phyloP scores from a whole-genome alignment of 2,888 invertebrate species.

The Hipparchia semele region DNA sequence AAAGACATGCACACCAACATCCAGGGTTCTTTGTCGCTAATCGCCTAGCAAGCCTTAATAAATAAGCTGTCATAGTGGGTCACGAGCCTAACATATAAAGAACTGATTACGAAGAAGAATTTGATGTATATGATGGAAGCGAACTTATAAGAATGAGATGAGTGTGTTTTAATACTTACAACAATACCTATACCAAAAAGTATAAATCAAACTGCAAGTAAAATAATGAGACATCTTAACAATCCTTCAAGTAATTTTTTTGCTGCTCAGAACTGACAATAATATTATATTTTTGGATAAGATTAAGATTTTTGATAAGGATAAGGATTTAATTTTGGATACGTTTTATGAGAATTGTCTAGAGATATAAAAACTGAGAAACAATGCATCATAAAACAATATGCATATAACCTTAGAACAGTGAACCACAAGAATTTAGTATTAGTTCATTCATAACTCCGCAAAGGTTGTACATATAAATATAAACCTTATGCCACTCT shows the following conservation, averaged over 20 bases:
- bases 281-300: neutral
- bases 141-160: too few species aligned
- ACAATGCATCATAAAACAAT: slow-evolving; percentile 11
- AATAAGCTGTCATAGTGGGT: too few species aligned
- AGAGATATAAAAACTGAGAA: neutral
- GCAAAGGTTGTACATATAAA: neutral
- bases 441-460: slow-evolving; percentile 6
- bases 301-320: neutral
- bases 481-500: neutral
- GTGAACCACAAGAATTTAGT: slow-evolving; percentile 4
- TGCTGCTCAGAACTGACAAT: neutral
- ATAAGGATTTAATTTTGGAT: neutral
- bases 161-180: too few species aligned
- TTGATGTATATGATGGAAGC: too few species aligned
- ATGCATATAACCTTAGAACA: slow-evolving; percentile 11
- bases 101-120: too few species aligned
- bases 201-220: too few species aligned
- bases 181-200: too few species aligned
- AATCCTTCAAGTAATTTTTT: neutral
- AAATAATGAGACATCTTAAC: neutral
- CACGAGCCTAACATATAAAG: too few species aligned
- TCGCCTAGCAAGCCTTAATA: too few species aligned
- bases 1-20: too few species aligned
- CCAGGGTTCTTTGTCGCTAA: too few species aligned
- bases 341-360: neutral